Conservation (phyloP, 2,888 invertebrate species). For the Drosophila mercatorum region DNA sequence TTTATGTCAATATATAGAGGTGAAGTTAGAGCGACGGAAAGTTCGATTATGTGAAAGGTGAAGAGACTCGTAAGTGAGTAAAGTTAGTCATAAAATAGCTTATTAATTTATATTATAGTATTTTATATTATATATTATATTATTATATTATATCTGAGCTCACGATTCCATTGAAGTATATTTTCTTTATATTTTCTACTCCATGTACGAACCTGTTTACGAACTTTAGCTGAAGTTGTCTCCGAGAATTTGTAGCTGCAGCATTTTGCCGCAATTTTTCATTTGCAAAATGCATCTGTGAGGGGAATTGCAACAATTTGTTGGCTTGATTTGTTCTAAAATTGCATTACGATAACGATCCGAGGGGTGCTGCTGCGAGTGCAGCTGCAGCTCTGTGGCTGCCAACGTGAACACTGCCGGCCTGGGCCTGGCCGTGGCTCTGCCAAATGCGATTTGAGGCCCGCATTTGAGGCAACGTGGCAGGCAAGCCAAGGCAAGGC, state of each 20-base stretch:
- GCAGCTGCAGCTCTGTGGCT: conserved; percentile 11
- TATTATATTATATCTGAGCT: too few species aligned
- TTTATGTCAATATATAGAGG: too few species aligned
- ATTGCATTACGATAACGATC: conserved; percentile 68
- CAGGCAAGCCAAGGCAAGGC: neutral
- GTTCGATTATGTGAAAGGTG: too few species aligned
- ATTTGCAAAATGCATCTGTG: conserved; percentile 31
- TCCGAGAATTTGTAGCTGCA: neutral
- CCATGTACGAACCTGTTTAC: neutral
- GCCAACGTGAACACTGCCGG: conserved; percentile 1
- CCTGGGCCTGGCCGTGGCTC: conserved; percentile 13
- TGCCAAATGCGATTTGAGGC: conserved; percentile 39
- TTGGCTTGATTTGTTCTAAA: conserved; percentile 62
- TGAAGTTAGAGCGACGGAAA: too few species aligned
- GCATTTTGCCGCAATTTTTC: conserved; percentile 41
- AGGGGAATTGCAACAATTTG: conserved; percentile 55
- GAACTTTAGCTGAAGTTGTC: neutral
- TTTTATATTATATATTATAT: too few species aligned
- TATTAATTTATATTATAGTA: too few species aligned
- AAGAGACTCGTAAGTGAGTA: too few species aligned
- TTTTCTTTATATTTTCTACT: neutral
- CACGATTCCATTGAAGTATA: too few species aligned
- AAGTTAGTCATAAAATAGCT: too few species aligned
- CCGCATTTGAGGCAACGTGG: conserved; percentile 19
- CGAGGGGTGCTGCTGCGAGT: conserved; percentile 24